Evolutionary conservation across 2,797 vertebrate species (phyloP).

Genomic region (Sandelia bainsii): DNA sequence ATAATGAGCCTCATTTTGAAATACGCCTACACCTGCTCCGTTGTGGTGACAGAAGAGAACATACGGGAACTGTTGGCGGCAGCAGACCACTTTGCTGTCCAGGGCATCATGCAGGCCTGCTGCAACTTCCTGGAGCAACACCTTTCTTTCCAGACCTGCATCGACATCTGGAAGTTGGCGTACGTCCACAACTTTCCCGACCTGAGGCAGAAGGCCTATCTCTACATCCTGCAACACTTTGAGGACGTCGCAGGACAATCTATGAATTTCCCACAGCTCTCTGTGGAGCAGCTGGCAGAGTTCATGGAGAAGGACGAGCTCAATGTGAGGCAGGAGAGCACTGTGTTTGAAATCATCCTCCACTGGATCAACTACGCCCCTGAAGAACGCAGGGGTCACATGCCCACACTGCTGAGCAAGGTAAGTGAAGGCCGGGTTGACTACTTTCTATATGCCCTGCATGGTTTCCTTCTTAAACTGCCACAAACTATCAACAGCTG

Average conservation of each 20-base stretch:
- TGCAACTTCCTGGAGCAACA: conserved; percentile 16
- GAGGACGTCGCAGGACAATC: conserved; percentile 3
- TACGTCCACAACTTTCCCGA: not conserved
- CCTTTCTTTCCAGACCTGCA: conserved; percentile 22
- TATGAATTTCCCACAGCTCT: conserved; percentile 38
- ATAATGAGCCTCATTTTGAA: conserved; percentile 28
- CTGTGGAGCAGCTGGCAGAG: conserved; percentile 70
- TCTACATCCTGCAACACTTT: conserved; percentile 33
- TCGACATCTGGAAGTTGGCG: conserved; percentile 9
- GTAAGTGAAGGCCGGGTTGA: conserved; percentile 11
- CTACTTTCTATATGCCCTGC: too few species aligned
- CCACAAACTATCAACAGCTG: too few species aligned
- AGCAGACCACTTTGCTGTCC: not conserved
- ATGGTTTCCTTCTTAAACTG: too few species aligned
- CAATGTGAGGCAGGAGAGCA: conserved; percentile 80
- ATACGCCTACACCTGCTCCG: conserved; percentile 21
- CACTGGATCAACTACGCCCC: conserved; percentile 48
- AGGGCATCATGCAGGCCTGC: conserved; percentile 3
- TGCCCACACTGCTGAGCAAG: conserved; percentile 31
- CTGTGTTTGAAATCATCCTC: conserved; percentile 59
- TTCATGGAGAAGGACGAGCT: conserved; percentile 86
- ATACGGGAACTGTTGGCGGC: conserved; percentile 26
- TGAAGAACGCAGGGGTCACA: conserved; percentile 22
- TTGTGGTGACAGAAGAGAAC: conserved; percentile 22
- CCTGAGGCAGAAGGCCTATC: conserved; percentile 5